Evolutionary conservation across 2,797 vertebrate genomes (phyloP).

Genomic region (Distichodus sexfasciatus): DNA sequence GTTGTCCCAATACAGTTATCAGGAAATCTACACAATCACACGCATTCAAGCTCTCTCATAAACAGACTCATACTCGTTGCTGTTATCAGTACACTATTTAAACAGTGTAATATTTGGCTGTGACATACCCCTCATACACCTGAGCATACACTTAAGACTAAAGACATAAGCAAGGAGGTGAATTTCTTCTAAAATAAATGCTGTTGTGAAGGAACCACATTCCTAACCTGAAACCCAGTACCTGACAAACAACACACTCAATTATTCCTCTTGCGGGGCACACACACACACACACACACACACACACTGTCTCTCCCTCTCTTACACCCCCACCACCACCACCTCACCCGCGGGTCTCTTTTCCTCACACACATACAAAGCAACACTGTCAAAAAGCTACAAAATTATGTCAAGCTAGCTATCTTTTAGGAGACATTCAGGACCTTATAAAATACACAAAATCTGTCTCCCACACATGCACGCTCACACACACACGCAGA

Average conservation of each 20-base stretch:
- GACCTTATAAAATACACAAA: no score
- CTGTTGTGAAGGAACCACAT: conserved; percentile 77
- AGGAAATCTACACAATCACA: neutral
- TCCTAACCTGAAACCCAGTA: conserved; percentile 76
- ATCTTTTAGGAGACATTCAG: no score
- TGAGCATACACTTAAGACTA: neutral
- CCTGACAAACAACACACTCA: conserved; percentile 83
- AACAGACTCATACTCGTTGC: neutral
- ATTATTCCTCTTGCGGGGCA: conserved; percentile 71
- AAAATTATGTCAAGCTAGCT: no score
- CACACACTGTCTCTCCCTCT: no score
- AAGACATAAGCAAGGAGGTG: neutral
- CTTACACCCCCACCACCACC: no score
- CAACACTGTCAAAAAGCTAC: no score
- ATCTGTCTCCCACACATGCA: no score
- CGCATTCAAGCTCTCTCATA: no score
- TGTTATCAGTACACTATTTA: neutral
- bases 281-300: conserved; percentile 35
- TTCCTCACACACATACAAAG: no score
- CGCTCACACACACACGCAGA: no score
- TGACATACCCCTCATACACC: no score
- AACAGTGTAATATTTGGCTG: neutral
- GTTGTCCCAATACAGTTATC: neutral
- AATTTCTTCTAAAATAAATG: conserved; percentile 44
- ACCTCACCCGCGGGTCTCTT: no score